Conservation (phyloP, 1,140 invertebrate species). For the Drosophila albomicans region DNA sequence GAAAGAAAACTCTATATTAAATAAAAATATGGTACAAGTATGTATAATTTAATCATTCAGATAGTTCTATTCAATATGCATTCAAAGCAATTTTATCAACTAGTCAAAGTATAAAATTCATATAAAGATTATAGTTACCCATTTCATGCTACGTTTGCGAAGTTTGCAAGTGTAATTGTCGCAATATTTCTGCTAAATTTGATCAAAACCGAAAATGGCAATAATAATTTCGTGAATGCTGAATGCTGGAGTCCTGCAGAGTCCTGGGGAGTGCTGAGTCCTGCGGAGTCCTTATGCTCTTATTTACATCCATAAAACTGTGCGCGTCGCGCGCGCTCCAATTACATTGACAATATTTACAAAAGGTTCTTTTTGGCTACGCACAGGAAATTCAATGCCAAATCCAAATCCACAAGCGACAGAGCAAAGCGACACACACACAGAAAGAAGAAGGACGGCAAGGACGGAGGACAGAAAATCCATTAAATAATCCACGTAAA, state of each 20-base stretch:
- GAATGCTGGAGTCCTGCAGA: not conserved
- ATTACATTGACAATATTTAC: constrained; percentile 76
- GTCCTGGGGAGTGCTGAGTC: constrained; percentile 8
- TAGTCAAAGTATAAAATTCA: too few species aligned
- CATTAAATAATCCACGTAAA: constrained; percentile 81
- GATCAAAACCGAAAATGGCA: not conserved
- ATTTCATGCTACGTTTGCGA: not conserved
- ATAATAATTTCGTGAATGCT: constrained; percentile 17
- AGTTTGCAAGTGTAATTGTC: not conserved
- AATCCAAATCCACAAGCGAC: constrained; percentile 58
- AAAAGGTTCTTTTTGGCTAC: constrained; percentile 38
- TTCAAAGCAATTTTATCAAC: too few species aligned
- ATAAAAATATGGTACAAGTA: too few species aligned
- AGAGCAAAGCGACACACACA: constrained; percentile 27
- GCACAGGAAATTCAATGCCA: constrained; percentile 68
- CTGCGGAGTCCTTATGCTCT: constrained; percentile 27
- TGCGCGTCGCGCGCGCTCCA: constrained; percentile 61
- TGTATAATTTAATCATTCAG: too few species aligned
- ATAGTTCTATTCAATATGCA: too few species aligned
- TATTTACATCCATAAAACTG: constrained; percentile 45
- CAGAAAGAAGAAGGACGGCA: constrained; percentile 9
- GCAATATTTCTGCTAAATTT: constrained; percentile 19
- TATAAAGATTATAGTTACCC: not conserved
- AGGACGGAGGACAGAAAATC: constrained; percentile 41
- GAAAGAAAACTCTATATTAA: too few species aligned